phyloP scores from a whole-genome alignment of 2,888 invertebrate species.

The Brachylomia viminalis region DNA sequence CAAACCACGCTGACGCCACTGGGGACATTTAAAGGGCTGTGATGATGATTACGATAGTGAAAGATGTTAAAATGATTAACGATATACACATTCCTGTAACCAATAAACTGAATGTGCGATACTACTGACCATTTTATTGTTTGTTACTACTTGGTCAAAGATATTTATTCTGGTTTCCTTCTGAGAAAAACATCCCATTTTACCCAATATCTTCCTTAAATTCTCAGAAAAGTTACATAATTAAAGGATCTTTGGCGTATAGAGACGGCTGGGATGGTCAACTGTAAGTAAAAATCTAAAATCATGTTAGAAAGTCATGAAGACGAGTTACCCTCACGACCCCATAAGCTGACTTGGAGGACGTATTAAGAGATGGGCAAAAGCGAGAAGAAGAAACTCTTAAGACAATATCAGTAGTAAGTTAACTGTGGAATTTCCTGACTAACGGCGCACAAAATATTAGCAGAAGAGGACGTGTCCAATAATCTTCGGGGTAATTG shows the following conservation, averaged over 20 bases:
- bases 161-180: neutral
- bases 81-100: neutral
- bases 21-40: no score
- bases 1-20: no score
- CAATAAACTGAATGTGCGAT: neutral
- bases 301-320: conserved; percentile 76
- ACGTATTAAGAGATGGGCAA: conserved; percentile 53
- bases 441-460: neutral
- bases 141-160: neutral
- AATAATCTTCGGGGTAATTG: neutral
- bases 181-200: neutral
- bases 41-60: neutral
- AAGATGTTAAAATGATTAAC: neutral
- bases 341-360: conserved; percentile 70
- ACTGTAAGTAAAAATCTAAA: conserved; percentile 79
- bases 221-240: neutral
- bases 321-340: conserved; percentile 64
- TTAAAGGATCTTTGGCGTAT: conserved; percentile 25
- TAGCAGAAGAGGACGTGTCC: neutral
- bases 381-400: conserved; percentile 17
- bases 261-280: conserved; percentile 65
- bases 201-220: neutral
- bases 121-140: neutral
- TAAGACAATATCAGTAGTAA: neutral
- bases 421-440: neutral